Evolutionary conservation across 92 coral and sea anemone genomes (phyloP).

Genomic region (Bergia puertoricense): DNA sequence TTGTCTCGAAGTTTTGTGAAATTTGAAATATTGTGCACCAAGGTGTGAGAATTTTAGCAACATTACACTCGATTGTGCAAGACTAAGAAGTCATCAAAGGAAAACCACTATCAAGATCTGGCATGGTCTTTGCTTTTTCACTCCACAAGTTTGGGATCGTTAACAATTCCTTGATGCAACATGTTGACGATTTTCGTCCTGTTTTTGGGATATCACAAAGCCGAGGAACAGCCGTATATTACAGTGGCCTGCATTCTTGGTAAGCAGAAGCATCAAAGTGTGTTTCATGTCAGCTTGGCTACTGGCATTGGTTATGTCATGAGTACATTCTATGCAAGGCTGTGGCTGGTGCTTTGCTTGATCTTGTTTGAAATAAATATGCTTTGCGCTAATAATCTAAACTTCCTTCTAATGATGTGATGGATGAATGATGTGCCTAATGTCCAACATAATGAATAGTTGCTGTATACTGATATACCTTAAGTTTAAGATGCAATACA

Average conservation of each 20-base stretch:
- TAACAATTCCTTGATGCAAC: conserved; percentile 18
- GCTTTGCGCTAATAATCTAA: conserved; percentile 18
- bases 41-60: background rate
- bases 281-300: conserved; percentile 9
- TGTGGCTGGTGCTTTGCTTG: conserved; percentile 18
- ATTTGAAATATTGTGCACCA: background rate
- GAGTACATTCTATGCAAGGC: background rate
- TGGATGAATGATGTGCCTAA: conserved; percentile 35
- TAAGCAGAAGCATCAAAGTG: conserved; percentile 24
- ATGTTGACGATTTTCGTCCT: conserved; percentile 4
- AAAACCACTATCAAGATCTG: background rate
- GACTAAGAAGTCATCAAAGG: background rate
- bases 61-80: background rate
- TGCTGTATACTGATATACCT: background rate
- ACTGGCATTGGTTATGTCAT: background rate
- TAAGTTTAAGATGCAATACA: background rate
- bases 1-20: background rate
- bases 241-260: conserved; percentile 14
- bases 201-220: conserved; percentile 7
- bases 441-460: background rate
- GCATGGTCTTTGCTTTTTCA: background rate
- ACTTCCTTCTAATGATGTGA: conserved; percentile 11
- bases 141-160: background rate
- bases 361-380: background rate
- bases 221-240: background rate